Evolutionary conservation across 2,797 vertebrate species (phyloP), one percentile per base, ranked within the genome.

Genomic region (Cottoperca gobio): DNA sequence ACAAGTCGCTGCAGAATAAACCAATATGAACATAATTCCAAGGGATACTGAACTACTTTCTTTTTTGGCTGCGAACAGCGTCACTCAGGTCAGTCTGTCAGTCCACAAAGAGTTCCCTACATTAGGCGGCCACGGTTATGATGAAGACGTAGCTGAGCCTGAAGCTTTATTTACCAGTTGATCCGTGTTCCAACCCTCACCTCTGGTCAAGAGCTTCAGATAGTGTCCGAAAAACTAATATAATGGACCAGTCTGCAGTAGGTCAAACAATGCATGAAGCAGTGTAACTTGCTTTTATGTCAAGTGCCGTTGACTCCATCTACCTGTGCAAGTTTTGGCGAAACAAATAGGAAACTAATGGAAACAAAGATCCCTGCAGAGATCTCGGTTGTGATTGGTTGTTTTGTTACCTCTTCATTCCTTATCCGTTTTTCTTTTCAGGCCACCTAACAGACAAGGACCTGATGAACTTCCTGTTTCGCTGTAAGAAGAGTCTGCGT

Each of bases 401-500:
- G 6, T 52, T 19, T 24, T 19, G 17, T n/a, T 10, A 13, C 13
- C 4, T 16, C 21, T n/a, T 62, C 12, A 31, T 37, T 21, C 53
- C 23, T 5, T 11, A 24, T 49, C 57, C 55, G 48, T 60, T 43
- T 70, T 19, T 39, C 33, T 23, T 46, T 26, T 24, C 72, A 98
- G 97, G 97, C 57, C 94, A 97, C 85, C 95, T 99, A 57, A 99
- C 97, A 2, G 97, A 99, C 89, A 97, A 96, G 84, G 97, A 99
- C 84, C 95, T 99, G 77, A 91, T 96, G 86, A 93, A 94, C 31
- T 99, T 98, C 89, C 94, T 99, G 76, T 81, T 93, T 45, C 94
- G 95, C 73, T 98, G 97, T 85, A 96, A 95, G 88, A 94, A 90
- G 46, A 96, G 96, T 63, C 91, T 99, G 74, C 95, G 94, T 81